Conservation (phyloP, 2,113 vertebrate species). For the Bombycilla garrulus region DNA sequence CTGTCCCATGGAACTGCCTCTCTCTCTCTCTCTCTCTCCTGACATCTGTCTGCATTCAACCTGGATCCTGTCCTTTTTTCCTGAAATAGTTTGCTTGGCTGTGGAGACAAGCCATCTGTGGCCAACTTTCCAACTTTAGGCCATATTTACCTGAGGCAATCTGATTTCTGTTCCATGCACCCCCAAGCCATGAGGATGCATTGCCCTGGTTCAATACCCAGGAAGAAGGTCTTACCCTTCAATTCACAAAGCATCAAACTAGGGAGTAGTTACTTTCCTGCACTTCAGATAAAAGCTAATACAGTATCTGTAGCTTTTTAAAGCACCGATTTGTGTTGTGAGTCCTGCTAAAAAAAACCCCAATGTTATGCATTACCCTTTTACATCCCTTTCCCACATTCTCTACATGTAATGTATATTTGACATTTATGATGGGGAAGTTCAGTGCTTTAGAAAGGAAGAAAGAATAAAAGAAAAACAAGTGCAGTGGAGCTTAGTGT, state of each 20-base stretch:
- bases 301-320: neutral
- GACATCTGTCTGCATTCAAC: neutral
- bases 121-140: neutral
- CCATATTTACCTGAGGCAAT: neutral
- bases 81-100: neutral
- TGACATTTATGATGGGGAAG: neutral
- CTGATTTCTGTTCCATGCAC: neutral
- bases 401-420: neutral
- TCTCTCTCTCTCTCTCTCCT: neutral
- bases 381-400: neutral
- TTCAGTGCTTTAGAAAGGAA: neutral
- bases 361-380: neutral
- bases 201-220: neutral
- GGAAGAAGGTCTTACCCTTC: neutral
- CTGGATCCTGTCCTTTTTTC: neutral
- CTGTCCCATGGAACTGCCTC: neutral
- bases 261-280: neutral
- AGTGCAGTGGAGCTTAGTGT: neutral
- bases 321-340: neutral
- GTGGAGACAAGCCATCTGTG: neutral
- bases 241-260: neutral
- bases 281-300: neutral
- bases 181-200: fast-evolving
- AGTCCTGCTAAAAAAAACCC: neutral
- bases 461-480: neutral